A percentile compares a stretch with the other conserved stretches of the same genome.
These are phyloP conservation scores for Aphrocallistes beatrix DNA, from an alignment of 37 sponge, comb jelly and placozoan genomes.

Conservation along the genomic window DNA sequence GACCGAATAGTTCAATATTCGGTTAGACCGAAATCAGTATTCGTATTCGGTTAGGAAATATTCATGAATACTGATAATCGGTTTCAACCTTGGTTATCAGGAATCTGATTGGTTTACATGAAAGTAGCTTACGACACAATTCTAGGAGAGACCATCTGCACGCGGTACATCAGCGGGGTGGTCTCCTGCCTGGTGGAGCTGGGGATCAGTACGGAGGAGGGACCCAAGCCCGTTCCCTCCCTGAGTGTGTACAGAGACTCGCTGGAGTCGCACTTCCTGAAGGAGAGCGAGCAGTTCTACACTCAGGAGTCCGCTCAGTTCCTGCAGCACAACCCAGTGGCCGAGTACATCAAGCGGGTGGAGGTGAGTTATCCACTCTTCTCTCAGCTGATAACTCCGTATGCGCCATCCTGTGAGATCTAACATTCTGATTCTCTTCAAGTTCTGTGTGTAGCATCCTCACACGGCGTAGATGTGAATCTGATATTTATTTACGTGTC, in stretches of 20 bases:
- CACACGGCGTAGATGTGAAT: no score
- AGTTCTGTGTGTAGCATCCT: no score
- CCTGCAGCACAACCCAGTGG: constrained; percentile 78
- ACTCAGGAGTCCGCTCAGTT: constrained; percentile 66
- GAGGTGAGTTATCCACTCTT: not conserved
- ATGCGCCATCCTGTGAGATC: not conserved
- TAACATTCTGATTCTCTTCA: not conserved
- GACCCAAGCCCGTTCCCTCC: constrained; percentile 33
- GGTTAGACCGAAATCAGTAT: no score
- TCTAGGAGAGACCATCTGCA: constrained; percentile 93
- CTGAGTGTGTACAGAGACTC: constrained; percentile 59
- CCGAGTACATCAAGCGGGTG: constrained; percentile 91
- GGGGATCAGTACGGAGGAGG: constrained; percentile 52
- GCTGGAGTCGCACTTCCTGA: constrained; percentile 72
- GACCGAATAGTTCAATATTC: no score
- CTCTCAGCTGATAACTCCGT: not conserved
- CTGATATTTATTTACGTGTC: no score
- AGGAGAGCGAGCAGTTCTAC: constrained; percentile 81
- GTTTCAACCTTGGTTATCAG: no score
- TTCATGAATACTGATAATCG: no score
- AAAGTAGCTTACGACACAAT: no score
- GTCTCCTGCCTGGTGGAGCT: constrained; percentile 85
- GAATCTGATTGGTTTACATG: no score
- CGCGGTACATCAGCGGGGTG: constrained; percentile 79
- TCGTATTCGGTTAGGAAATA: no score